Percentiles rank a stretch among this genome's conserved stretches.
Conservation (phyloP, 1,140 invertebrate species). For the Pissodes strobi region DNA sequence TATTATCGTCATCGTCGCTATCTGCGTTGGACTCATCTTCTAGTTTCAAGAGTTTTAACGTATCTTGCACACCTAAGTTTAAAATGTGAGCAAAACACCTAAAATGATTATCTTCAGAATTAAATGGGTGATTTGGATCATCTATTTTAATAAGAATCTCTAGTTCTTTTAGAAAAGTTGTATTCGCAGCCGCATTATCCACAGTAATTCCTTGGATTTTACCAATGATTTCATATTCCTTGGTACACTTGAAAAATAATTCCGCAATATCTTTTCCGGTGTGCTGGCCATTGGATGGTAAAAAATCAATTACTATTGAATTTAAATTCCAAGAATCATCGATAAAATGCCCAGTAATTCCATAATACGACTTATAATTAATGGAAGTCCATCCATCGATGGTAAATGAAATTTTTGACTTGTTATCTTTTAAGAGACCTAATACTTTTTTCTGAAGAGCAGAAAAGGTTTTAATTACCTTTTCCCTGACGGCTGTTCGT, state of each 20-base stretch:
- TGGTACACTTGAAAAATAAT: slow-evolving; percentile 46
- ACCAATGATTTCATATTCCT: slow-evolving; percentile 43
- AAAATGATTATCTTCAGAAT: neutral
- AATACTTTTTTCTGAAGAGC: slow-evolving; percentile 42
- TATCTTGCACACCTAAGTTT: neutral
- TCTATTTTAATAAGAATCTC: slow-evolving; percentile 1
- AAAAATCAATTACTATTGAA: slow-evolving; percentile 51
- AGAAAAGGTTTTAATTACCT: slow-evolving; percentile 37
- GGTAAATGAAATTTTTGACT: slow-evolving; percentile 52
- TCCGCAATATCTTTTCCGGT: slow-evolving; percentile 50
- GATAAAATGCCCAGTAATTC: slow-evolving; percentile 49
- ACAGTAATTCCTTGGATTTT: slow-evolving; percentile 44
- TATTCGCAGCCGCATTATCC: slow-evolving; percentile 41
- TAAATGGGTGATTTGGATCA: neutral
- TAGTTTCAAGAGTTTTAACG: too few species aligned
- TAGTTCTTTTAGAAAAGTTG: slow-evolving; percentile 36
- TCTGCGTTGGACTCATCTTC: too few species aligned
- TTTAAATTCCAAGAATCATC: slow-evolving; percentile 40
- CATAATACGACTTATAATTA: slow-evolving; percentile 48
- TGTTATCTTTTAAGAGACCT: slow-evolving; percentile 36
- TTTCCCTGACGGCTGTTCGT: slow-evolving; percentile 36
- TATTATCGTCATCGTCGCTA: neutral
- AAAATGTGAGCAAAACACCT: neutral
- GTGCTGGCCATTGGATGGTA: slow-evolving; percentile 48
- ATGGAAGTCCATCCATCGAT: slow-evolving; percentile 51